Percentiles rank a stretch among this genome's conserved stretches.
phyloP scores from a whole-genome alignment of 2,113 vertebrate genomes.

The Phyllostomus discolor region DNA sequence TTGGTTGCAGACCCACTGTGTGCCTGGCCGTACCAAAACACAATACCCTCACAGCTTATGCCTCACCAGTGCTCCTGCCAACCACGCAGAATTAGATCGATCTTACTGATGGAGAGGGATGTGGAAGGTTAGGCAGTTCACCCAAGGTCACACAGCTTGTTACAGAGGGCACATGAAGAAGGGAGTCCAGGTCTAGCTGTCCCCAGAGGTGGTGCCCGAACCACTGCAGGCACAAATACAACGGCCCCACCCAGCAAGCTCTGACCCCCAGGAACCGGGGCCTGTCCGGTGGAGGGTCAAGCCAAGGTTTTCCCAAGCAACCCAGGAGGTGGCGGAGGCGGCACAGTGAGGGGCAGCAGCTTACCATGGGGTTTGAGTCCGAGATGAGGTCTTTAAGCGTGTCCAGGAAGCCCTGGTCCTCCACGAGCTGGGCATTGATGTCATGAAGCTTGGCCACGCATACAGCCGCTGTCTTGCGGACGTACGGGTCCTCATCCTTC shows the following conservation, averaged over 20 bases:
- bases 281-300: neutral
- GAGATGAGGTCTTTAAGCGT: slow-evolving; percentile 98
- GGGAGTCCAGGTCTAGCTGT: neutral
- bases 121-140: neutral
- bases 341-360: rapidly evolving
- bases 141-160: neutral
- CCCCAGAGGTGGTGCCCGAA: neutral
- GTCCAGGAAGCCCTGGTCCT: slow-evolving; percentile 98
- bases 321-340: neutral
- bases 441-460: slow-evolving; percentile 98
- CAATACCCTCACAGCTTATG: neutral
- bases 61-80: neutral
- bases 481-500: slow-evolving; percentile 98
- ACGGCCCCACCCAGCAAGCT: neutral
- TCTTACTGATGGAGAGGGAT: neutral
- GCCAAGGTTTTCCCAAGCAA: neutral
- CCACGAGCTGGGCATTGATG: slow-evolving; percentile 97
- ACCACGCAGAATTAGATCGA: neutral
- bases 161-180: neutral
- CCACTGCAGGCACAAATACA: neutral
- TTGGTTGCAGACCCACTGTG: neutral
- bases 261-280: neutral
- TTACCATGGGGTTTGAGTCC: slow-evolving; percentile 98
- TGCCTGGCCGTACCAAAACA: neutral
- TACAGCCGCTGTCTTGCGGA: slow-evolving; percentile 95